Evolutionary conservation across 1,140 invertebrate genomes (phyloP).

Genomic region (Hetaerina americana): DNA sequence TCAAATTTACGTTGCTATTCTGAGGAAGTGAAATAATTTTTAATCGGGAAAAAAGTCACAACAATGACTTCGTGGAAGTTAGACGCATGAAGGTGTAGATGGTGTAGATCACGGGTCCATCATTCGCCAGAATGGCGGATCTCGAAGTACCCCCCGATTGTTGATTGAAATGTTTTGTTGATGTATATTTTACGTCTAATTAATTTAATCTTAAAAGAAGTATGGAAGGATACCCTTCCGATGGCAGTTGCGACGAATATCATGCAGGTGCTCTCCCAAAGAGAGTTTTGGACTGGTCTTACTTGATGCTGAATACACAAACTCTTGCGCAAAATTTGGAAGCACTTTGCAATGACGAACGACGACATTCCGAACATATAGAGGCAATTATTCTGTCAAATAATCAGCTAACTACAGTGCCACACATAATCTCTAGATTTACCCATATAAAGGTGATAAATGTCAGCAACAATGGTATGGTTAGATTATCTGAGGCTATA

Average conservation of each 20-base stretch:
- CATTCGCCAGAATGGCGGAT: too few species aligned
- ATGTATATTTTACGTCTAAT: background rate
- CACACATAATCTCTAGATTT: constrained; percentile 43
- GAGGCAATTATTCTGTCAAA: constrained; percentile 58
- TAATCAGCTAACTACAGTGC: constrained; percentile 44
- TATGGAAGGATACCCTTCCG: constrained; percentile 67
- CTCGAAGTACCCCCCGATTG: too few species aligned
- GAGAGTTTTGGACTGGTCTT: constrained; percentile 51
- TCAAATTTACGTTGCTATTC: too few species aligned
- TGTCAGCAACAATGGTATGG: constrained; percentile 76
- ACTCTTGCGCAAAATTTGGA: constrained; percentile 42
- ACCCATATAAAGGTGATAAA: constrained; percentile 60
- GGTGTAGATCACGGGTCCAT: too few species aligned
- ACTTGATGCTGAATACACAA: constrained; percentile 43
- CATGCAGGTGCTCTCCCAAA: constrained; percentile 34
- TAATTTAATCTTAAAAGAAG: background rate
- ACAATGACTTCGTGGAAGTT: too few species aligned
- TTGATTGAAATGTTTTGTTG: too few species aligned
- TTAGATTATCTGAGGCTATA: constrained; percentile 57
- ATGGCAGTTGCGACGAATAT: constrained; percentile 61
- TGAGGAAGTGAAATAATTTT: too few species aligned
- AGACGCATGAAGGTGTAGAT: too few species aligned
- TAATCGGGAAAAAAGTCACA: too few species aligned
- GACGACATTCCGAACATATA: constrained; percentile 42
- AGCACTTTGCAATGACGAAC: constrained; percentile 33